phyloP scores from a whole-genome alignment of 2,113 vertebrate genomes.

The Zingel zingel region DNA sequence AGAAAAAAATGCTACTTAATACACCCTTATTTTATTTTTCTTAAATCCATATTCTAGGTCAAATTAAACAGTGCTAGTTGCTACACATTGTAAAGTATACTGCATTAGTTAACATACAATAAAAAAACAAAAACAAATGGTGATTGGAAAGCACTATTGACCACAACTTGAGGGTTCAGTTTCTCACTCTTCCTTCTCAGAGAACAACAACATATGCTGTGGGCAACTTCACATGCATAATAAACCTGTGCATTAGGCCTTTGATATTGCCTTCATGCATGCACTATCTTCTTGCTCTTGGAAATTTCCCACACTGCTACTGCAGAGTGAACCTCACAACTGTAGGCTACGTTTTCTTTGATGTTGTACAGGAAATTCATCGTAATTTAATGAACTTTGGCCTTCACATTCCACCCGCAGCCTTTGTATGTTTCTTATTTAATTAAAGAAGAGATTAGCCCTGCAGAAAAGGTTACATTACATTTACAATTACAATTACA shows the following conservation, averaged over 20 bases:
- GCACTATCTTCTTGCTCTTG: constrained; percentile 26
- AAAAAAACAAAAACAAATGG: not conserved
- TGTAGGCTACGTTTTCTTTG: constrained; percentile 45
- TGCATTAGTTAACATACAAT: not conserved
- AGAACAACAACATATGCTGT: constrained; percentile 23
- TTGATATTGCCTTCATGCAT: constrained; percentile 51
- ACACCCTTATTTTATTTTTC: not conserved
- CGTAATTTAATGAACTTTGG: constrained; percentile 48
- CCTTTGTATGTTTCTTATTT: constrained; percentile 5
- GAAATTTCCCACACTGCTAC: constrained; percentile 57
- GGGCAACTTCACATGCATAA: constrained; percentile 46
- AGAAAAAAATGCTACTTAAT: not conserved
- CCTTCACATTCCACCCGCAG: constrained; percentile 6
- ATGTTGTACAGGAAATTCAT: constrained; percentile 41
- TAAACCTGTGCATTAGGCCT: constrained; percentile 42
- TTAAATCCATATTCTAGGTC: not conserved
- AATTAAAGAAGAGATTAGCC: constrained; percentile 12
- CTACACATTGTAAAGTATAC: not conserved
- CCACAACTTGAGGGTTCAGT: constrained; percentile 8
- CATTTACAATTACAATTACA: not conserved
- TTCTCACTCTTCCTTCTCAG: not conserved
- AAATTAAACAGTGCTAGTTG: not conserved
- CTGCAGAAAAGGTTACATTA: not conserved
- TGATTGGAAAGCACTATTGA: not conserved
- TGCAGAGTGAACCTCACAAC: constrained; percentile 22